These are phyloP conservation scores for Valencia hispanica DNA, from an alignment of 2,797 vertebrate species.

Conservation along the genomic window DNA sequence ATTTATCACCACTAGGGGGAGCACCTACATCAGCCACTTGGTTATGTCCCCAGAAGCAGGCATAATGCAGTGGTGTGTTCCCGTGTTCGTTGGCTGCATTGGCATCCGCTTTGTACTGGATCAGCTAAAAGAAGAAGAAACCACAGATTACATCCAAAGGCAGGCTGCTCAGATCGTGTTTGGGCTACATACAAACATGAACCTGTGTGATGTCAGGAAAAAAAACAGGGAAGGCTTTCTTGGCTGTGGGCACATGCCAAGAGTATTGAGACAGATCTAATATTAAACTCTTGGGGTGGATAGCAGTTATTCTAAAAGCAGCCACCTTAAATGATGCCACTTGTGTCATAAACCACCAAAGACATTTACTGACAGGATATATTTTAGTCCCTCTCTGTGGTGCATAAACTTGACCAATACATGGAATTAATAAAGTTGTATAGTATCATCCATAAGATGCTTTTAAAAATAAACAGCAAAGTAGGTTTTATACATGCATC, in stretches of 20 bases:
- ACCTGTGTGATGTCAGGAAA: slow-evolving; percentile 25
- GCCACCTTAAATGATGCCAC: slow-evolving; percentile 13
- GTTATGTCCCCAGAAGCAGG: slow-evolving; percentile 97
- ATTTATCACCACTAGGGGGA: slow-evolving; percentile 64
- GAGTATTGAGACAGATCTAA: slow-evolving; percentile 64
- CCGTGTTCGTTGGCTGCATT: slow-evolving; percentile 96
- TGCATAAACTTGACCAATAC: background rate
- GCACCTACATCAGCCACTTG: slow-evolving; percentile 90
- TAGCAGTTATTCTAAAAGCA: slow-evolving; percentile 47
- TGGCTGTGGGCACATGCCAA: slow-evolving; percentile 60
- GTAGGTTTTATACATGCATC: background rate
- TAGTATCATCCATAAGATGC: background rate
- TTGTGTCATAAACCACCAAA: background rate
- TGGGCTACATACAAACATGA: slow-evolving; percentile 55
- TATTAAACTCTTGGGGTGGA: slow-evolving; percentile 59
- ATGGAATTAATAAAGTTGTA: background rate
- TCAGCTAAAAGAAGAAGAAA: slow-evolving; percentile 80
- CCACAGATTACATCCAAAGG: slow-evolving; percentile 46
- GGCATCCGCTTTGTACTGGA: slow-evolving; percentile 96
- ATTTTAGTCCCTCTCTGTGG: background rate
- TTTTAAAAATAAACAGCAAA: background rate
- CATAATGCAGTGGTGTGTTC: slow-evolving; percentile 95
- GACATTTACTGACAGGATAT: background rate
- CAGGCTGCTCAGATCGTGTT: slow-evolving; percentile 55
- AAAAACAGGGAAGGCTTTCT: slow-evolving; percentile 19